A percentile compares a stretch with the other conserved stretches of the same genome.
These are phyloP conservation scores for Thereuonema tuberculata DNA, from an alignment of 1,140 invertebrate species.

Conservation along the genomic window DNA sequence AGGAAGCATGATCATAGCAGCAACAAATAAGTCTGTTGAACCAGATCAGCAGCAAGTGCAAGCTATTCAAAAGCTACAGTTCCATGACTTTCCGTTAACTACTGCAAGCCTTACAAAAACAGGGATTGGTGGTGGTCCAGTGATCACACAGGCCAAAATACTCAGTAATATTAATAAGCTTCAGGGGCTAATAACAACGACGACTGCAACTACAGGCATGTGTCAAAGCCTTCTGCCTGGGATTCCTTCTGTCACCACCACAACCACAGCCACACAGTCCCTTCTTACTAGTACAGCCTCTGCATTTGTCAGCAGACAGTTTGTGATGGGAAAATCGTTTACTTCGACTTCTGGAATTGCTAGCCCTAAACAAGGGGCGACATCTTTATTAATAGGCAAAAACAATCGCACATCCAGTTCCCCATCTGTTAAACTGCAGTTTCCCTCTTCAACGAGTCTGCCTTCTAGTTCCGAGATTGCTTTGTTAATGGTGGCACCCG, in stretches of 20 bases:
- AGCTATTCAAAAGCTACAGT: conserved; percentile 9
- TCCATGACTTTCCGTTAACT: conserved; percentile 9
- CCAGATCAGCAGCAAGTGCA: conserved; percentile 10
- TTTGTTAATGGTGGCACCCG: not conserved
- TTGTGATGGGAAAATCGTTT: not conserved
- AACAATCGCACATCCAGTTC: not conserved
- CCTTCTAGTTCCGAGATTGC: not conserved
- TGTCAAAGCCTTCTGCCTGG: not conserved
- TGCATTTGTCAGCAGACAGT: not conserved
- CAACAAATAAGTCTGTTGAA: too few relatives aligned
- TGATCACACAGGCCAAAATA: conserved; percentile 7
- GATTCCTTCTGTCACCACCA: not conserved
- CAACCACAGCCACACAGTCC: not conserved
- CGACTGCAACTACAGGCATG: not conserved
- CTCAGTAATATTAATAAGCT: not conserved
- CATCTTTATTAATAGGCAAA: not conserved
- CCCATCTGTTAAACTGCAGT: not conserved
- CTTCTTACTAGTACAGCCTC: not conserved
- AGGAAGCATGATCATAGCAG: too few relatives aligned
- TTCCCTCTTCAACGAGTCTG: not conserved
- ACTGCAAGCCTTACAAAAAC: conserved; percentile 7
- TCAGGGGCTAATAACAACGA: not conserved
- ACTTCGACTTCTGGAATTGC: not conserved
- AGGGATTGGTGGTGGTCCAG: not conserved
- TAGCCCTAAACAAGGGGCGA: not conserved